Evolutionary conservation across 1,140 invertebrate genomes (phyloP).

Genomic region (Triops cancriformis): DNA sequence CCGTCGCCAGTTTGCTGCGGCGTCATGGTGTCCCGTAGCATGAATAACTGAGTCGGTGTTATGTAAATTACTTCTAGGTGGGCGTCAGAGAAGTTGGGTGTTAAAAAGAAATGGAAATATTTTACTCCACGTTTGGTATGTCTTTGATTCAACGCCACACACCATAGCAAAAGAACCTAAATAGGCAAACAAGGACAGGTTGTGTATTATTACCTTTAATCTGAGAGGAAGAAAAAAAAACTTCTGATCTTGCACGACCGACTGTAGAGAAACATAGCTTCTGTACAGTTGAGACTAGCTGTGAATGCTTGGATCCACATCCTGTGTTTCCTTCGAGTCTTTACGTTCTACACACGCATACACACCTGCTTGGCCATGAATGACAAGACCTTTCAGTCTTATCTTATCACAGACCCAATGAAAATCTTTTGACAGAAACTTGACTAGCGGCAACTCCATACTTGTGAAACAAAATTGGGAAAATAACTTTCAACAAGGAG

Average conservation of each 20-base stretch:
- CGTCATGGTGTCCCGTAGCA: slow-evolving; percentile 8
- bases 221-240: neutral
- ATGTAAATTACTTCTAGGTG: neutral
- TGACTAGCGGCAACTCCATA: neutral
- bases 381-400: slow-evolving; percentile 1
- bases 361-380: slow-evolving; percentile 9
- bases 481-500: neutral
- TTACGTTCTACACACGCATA: neutral
- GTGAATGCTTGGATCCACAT: neutral
- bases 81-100: neutral
- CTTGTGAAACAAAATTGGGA: neutral
- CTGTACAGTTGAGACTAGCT: neutral
- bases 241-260: neutral
- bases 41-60: slow-evolving; percentile 6
- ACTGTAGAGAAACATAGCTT: neutral
- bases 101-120: neutral
- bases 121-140: neutral
- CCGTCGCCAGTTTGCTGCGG: slow-evolving; percentile 9
- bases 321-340: neutral
- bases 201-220: neutral
- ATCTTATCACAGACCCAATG: neutral
- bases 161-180: neutral
- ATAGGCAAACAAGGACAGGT: neutral
- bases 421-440: neutral
- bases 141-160: neutral